Conservation (phyloP, 2,113 vertebrate genomes). For the Oostethus manadensis region DNA sequence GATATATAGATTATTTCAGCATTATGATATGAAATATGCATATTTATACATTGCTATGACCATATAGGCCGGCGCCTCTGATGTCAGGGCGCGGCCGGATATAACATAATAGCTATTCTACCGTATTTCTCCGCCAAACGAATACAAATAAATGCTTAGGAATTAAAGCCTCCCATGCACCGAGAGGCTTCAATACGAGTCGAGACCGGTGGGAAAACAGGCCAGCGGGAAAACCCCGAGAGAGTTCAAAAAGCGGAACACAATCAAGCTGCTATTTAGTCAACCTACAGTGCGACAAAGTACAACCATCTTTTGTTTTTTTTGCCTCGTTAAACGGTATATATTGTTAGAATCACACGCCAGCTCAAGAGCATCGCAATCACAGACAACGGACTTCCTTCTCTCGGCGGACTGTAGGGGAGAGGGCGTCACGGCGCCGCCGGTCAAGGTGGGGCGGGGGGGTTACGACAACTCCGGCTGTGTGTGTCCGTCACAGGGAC, state of each 20-base stretch:
- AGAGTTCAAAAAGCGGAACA: neutral
- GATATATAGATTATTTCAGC: slow-evolving; percentile 66
- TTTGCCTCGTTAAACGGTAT: slow-evolving; percentile 4
- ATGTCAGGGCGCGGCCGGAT: slow-evolving; percentile 45
- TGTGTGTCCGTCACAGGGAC: slow-evolving; percentile 48
- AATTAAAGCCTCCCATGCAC: slow-evolving; percentile 73
- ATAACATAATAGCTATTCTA: slow-evolving; percentile 68
- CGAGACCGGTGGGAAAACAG: slow-evolving; percentile 63
- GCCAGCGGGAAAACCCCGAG: slow-evolving; percentile 39
- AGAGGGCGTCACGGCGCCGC: slow-evolving; percentile 59
- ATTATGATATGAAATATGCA: slow-evolving; percentile 70
- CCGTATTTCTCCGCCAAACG: slow-evolving; percentile 53
- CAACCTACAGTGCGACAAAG: too few species aligned
- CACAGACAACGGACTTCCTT: slow-evolving; percentile 57
- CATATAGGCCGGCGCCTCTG: slow-evolving; percentile 47
- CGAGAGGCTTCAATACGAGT: slow-evolving; percentile 70
- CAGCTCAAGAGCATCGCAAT: slow-evolving; percentile 52
- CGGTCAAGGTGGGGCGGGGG: slow-evolving; percentile 53
- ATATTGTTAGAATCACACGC: slow-evolving; percentile 41
- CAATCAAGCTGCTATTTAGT: too few species aligned
- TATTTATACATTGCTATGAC: slow-evolving; percentile 68
- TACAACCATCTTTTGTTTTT: neutral
- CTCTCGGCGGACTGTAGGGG: slow-evolving; percentile 48
- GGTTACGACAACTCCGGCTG: slow-evolving; percentile 36
- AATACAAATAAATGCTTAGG: slow-evolving; percentile 56